Percentiles rank a stretch among this genome's conserved stretches.
These are phyloP conservation scores for Lucilia cuprina DNA, from an alignment of 1,140 invertebrate species.

Conservation along the genomic window DNA sequence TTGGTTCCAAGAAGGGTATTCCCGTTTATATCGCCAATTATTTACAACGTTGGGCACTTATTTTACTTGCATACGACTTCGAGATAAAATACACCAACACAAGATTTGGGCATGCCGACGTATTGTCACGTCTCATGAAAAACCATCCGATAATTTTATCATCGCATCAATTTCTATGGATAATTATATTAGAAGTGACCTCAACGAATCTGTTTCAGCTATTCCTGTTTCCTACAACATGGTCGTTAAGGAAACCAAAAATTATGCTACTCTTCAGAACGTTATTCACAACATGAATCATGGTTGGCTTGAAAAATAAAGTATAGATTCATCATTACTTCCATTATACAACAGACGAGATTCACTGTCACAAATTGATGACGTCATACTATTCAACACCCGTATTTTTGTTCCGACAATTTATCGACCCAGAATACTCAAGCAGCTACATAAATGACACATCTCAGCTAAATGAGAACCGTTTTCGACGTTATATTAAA, in stretches of 20 bases:
- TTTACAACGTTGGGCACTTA: not conserved
- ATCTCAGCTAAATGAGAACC: conserved; percentile 9
- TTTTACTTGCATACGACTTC: no score
- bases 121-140: no score
- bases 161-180: no score
- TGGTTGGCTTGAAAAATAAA: not conserved
- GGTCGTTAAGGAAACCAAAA: not conserved
- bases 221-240: not conserved
- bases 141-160: no score
- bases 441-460: not conserved
- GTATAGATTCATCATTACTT: not conserved
- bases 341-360: not conserved
- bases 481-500: not conserved
- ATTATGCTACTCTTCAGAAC: not conserved
- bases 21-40: not conserved
- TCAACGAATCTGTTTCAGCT: not conserved
- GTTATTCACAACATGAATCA: not conserved
- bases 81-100: no score
- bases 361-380: not conserved
- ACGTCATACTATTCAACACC: no score
- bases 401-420: not conserved
- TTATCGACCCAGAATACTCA: not conserved
- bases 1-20: conserved; percentile 1
- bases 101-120: no score
- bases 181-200: no score